phyloP scores from a whole-genome alignment of 2,888 invertebrate genomes.

The Drosophila nr. perissopoda region DNA sequence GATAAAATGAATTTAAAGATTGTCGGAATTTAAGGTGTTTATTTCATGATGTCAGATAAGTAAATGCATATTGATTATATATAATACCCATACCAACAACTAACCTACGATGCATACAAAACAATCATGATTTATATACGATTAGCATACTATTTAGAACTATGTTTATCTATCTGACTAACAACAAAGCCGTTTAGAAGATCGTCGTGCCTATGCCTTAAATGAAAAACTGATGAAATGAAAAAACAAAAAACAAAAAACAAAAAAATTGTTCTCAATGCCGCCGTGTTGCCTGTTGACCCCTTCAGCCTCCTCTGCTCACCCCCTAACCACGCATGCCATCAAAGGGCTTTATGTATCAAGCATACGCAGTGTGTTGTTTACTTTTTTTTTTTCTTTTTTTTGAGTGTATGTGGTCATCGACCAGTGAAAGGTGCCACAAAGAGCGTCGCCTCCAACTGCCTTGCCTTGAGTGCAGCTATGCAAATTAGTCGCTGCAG shows the following conservation, averaged over 20 bases:
- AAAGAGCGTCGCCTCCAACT: slow-evolving; percentile 15
- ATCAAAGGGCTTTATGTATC: slow-evolving; percentile 28
- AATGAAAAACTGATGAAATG: slow-evolving; percentile 2
- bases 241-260: neutral
- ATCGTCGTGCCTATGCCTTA: slow-evolving; percentile 46
- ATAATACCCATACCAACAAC: slow-evolving; percentile 39
- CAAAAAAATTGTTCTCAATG: slow-evolving; percentile 2
- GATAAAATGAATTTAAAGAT: neutral
- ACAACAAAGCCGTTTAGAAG: slow-evolving; percentile 23
- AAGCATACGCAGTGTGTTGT: slow-evolving; percentile 36
- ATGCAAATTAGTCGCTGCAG: slow-evolving; percentile 59
- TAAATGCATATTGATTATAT: slow-evolving; percentile 33
- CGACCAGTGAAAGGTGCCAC: slow-evolving; percentile 55
- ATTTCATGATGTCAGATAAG: slow-evolving; percentile 23
- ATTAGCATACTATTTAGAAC: slow-evolving; percentile 20
- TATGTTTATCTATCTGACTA: slow-evolving; percentile 36
- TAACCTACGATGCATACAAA: slow-evolving; percentile 40
- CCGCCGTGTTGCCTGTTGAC: slow-evolving; percentile 42
- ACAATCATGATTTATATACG: slow-evolving; percentile 45
- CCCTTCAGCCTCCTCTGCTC: slow-evolving; percentile 17
- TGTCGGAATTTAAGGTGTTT: slow-evolving; percentile 11
- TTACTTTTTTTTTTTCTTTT: slow-evolving; percentile 5
- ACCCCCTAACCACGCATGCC: slow-evolving; percentile 5
- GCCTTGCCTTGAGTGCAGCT: slow-evolving; percentile 45
- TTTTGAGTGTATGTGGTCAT: slow-evolving; percentile 24